phyloP scores from a whole-genome alignment of 2,113 vertebrate genomes.

The Tachycineta bicolor region DNA sequence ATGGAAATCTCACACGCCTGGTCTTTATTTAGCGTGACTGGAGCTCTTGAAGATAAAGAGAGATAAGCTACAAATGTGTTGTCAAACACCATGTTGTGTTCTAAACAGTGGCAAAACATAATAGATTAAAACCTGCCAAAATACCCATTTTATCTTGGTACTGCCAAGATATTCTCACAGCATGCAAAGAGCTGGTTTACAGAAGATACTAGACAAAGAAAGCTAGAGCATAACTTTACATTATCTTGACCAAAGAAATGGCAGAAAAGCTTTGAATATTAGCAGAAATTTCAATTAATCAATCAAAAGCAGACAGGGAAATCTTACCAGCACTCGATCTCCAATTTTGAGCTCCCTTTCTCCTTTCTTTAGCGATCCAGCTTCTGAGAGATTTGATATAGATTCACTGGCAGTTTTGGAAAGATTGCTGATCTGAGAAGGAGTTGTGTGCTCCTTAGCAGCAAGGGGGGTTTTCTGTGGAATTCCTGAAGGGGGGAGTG shows the following conservation, averaged over 20 bases:
- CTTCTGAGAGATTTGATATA: conserved; percentile 93
- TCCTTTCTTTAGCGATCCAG: conserved; percentile 93
- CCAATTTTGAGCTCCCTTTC: conserved; percentile 95
- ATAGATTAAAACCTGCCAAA: background rate
- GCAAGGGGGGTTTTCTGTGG: conserved; percentile 64
- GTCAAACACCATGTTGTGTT: background rate
- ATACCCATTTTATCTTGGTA: background rate
- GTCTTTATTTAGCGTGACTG: background rate
- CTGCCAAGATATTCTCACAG: background rate
- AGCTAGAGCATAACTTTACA: background rate
- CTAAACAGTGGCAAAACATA: background rate
- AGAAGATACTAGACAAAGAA: background rate
- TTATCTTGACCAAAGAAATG: background rate
- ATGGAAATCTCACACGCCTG: background rate
- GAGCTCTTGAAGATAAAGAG: background rate
- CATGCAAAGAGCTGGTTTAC: background rate
- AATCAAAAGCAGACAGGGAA: background rate
- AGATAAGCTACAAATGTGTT: background rate
- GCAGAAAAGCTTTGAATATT: background rate
- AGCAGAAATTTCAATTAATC: background rate
- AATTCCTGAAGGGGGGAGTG: conserved; percentile 56
- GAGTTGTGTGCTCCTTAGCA: conserved; percentile 69
- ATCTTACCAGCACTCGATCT: conserved; percentile 93
- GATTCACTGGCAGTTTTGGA: conserved; percentile 90
- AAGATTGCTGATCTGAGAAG: conserved; percentile 84